Evolutionary conservation across 2,797 vertebrate species (phyloP), one percentile per base, ranked within the genome.

Genomic region (Microhierax caerulescens): DNA sequence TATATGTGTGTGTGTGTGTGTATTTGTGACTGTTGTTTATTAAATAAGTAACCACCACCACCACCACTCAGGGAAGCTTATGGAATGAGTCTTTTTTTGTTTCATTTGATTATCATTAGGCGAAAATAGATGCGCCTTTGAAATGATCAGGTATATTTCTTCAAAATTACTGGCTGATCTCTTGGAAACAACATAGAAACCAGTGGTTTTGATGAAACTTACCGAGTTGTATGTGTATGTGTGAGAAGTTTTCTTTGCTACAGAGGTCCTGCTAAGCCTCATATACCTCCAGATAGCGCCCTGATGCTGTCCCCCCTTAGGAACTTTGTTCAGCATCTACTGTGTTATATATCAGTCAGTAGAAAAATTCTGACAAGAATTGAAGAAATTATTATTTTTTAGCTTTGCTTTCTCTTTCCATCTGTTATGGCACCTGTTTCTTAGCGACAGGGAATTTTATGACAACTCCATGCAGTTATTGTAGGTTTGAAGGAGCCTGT

Each of bases 331-430:
- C 37, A 88, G 24, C 45, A 30, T 79, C 74, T 73, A 39, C 7
- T 51, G 18, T 51, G 39, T 61, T 86, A 7, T 57, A 25, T 69
- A 54, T 20, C 13, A 47, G 20, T 64, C 57, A 61, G 24, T 7
- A 60, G 68, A 54, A 88, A 69, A 83, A 56, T 47, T 80, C 45
- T 74, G 43, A 24, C 13, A 45, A 77, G 43, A 91, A 54, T 5
- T 63, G 50, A 76, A 72, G 41, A 79, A 70, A 69, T 45, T 25
- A 32, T 24, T 67, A 11, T 51, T n/a, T 88, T 90, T 67, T 54
- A 61, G 45, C 37, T 93, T 94, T 87, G 25, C 14, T 70, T 85
- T 79, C 23, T 85, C 47, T 57, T 92, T 92, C 39, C 54, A 7
- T 82, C 65, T 76, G 19, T 63, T 86, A 63, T 87, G 69, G 30